phyloP scores from a whole-genome alignment of 2,113 vertebrate species.

The Cebidichthys violaceus region DNA sequence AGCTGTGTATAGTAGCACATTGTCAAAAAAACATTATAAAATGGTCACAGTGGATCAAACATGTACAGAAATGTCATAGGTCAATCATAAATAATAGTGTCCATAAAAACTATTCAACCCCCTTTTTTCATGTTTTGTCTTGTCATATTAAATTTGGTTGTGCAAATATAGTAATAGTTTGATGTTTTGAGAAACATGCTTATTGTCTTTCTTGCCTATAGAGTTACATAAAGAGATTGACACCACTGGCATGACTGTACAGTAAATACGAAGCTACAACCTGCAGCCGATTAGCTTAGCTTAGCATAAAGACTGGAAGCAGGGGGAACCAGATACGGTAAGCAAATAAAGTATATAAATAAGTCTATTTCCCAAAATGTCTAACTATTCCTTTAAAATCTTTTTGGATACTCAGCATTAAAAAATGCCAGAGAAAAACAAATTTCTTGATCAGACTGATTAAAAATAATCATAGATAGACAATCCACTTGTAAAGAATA shows the following conservation, averaged over 20 bases:
- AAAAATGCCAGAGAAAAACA: background rate
- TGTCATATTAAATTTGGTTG: background rate
- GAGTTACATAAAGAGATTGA: too few relatives aligned
- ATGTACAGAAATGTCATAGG: background rate
- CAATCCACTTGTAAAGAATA: background rate
- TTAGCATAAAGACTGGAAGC: too few relatives aligned
- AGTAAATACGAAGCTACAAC: too few relatives aligned
- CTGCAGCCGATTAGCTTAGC: too few relatives aligned
- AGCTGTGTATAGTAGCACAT: too few relatives aligned
- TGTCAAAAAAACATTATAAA: background rate
- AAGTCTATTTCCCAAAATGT: background rate
- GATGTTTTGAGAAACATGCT: background rate
- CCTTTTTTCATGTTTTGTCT: background rate
- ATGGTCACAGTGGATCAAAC: constrained; percentile 14
- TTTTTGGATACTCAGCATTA: background rate
- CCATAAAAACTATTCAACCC: background rate
- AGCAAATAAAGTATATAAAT: too few relatives aligned
- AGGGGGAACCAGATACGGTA: too few relatives aligned
- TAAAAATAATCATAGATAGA: background rate
- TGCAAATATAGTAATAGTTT: background rate
- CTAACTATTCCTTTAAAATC: background rate
- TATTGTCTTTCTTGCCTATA: background rate
- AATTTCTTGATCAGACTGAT: background rate
- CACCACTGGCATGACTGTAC: too few relatives aligned
- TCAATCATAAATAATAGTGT: background rate